A percentile compares a stretch with the other conserved stretches of the same genome.
Conservation (phyloP, 2,113 vertebrate genomes). For the Rhodinocichla rosea region DNA sequence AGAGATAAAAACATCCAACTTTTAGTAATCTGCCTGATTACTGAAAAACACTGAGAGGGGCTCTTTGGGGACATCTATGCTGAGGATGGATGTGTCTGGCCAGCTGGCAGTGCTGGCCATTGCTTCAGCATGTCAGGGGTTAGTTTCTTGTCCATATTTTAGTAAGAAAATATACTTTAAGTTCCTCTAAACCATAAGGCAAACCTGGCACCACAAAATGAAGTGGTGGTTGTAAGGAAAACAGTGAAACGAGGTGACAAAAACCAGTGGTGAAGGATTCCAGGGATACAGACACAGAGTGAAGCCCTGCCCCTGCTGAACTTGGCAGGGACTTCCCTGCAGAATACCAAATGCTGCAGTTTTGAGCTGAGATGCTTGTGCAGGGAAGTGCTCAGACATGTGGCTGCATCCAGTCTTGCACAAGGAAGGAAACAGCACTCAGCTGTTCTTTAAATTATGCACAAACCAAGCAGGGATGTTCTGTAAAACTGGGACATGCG, state of each 20-base stretch:
- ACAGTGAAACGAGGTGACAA: fast-evolving
- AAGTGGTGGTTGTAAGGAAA: fast-evolving
- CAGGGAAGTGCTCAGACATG: not conserved
- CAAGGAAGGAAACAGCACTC: not conserved
- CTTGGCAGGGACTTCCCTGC: not conserved
- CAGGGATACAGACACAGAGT: not conserved
- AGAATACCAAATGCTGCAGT: not conserved
- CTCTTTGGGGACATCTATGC: not conserved
- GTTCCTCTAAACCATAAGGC: not conserved
- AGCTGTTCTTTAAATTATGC: not conserved
- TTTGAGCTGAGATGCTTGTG: not conserved
- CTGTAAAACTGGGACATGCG: not conserved
- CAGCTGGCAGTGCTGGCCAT: fast-evolving
- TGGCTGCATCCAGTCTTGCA: not conserved
- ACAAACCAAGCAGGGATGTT: not conserved
- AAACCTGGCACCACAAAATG: not conserved
- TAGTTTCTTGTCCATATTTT: not conserved
- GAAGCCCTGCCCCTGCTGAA: not conserved
- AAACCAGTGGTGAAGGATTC: not conserved
- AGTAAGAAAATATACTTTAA: not conserved
- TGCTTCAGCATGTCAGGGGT: not conserved
- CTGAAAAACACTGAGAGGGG: not conserved
- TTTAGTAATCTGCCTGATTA: not conserved
- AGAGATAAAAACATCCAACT: not conserved
- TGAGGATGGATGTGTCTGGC: not conserved